These are phyloP conservation scores for Dusona sp. DNA, from an alignment of 2,888 invertebrate genomes.

Conservation along the genomic window DNA sequence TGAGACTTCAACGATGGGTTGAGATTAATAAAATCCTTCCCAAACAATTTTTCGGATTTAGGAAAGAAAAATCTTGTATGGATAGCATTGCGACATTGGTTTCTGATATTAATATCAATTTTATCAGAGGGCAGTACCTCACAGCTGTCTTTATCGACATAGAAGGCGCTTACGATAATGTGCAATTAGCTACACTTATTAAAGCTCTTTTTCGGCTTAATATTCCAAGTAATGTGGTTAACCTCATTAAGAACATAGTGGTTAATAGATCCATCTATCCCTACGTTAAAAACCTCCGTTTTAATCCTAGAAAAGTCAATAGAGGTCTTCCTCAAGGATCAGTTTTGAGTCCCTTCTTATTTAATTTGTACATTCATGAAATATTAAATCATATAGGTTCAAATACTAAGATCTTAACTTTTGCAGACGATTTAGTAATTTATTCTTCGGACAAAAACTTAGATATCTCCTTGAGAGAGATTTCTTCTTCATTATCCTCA, in stretches of 20 bases:
- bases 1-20: too few relatives aligned
- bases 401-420: neutral
- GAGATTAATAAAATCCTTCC: too few relatives aligned
- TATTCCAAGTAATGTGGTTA: neutral
- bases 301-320: neutral
- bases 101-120: constrained; percentile 24
- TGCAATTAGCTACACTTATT: neutral
- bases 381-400: neutral
- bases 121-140: neutral
- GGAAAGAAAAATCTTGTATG: constrained; percentile 18
- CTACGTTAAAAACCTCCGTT: neutral
- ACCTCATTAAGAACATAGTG: neutral
- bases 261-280: neutral
- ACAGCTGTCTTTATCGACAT: constrained; percentile 33
- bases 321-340: neutral
- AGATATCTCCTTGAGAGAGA: neutral
- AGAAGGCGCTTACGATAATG: constrained; percentile 30
- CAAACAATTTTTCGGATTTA: too few relatives aligned
- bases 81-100: constrained; percentile 3
- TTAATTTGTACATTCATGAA: neutral
- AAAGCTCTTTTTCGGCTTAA: neutral
- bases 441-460: neutral
- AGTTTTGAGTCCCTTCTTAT: neutral
- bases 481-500: neutral
- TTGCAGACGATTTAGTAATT: neutral